Evolutionary conservation across 2,113 vertebrate genomes (phyloP), one percentile per base, ranked within the genome.

Genomic region (Vanacampus margaritifer): DNA sequence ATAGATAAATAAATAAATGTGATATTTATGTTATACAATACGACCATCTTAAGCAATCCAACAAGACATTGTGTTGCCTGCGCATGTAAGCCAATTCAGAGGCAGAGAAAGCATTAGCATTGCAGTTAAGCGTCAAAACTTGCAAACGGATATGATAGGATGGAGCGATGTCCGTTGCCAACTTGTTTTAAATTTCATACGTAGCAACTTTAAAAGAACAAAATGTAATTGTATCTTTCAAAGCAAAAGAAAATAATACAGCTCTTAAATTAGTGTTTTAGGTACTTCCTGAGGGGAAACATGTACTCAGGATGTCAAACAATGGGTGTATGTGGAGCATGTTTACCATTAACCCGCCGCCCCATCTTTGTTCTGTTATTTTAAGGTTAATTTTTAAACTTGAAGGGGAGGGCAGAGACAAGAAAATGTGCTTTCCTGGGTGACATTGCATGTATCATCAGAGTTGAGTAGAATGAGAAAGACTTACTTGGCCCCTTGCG

Each of bases 361-460:
- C 64, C 56, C 32, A 63, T 48, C 51, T 78, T 79, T 73, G 72
- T 81, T 75, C 51, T 48, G 21, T 36, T 80, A 72, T 73, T 82
- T 69, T 53, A 45, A 59, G 63, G 74, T 73, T 79, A 82, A 87
- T 82, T 69, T 82, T 82, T 86, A 46, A 86, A 79, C 72, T 60
- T 43, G 48, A 35, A 66, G 51, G 68, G 54, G 37, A 35, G 19
- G 24, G 53, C 21, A 24, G 17, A 61, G 16, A 48, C 67, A 53
- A 56, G 66, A 80, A 78, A 79, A 87, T 83, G 69, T 78, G 61
- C 46, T 68, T 37, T 65, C 69, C 56, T 69, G 54, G 68, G 78
- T 81, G 67, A 81, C 74, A 79, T 75, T 69, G 73, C 65, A 69
- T 67, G 81, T 76, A 61, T 84, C 78, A 81, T 84, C 84, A 86